Evolutionary conservation across 2,797 vertebrate species (phyloP), one percentile per base, ranked within the genome.

Genomic region (Caiman crocodilus): DNA sequence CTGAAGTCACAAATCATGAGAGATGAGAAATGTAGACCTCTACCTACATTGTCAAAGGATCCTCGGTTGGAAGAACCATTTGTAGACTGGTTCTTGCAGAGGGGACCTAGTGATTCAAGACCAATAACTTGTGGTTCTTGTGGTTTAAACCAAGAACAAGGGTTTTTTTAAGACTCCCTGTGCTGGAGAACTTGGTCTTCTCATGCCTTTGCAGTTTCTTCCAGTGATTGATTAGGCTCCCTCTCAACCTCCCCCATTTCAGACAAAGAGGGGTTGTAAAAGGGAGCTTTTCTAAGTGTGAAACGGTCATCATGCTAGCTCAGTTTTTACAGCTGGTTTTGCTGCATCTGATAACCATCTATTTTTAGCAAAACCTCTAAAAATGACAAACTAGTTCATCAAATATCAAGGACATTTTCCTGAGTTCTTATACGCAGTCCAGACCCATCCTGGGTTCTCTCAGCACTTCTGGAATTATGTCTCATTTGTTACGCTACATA

Each of bases 391-490:
- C 4, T 56, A 17, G 0, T 0, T 61, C 90, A 64, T 69, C 94
- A 73, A 73, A 73, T 23, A 26, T 50, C 23, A 42, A 35, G 91
- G 92, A 55, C 21, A 4, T 76, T 79, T 90, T 71, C 83, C 85
- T 91, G 25, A 35, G 78, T 12, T 86, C 6, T 78, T 35, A 87
- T 60, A 3, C 55, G 6, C 30, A 35, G 76, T 75, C 50, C 56
- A 82, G 67, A 93, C 90, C 75, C 5, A 56, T 81, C 76, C 42
- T 60, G 57, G 16, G 23, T 84, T 95, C 85, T 85, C 28, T 25
- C 42, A 87, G 60, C 69, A 84, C 85, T 92, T 96, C 71, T 0
- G 0, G 78, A 95, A 79, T 20, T 5, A 89, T 95, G 92, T 94
- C 89, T 35, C 2, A 5, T 56, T 94, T 85, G n/a, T 74, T 30